phyloP scores from a whole-genome alignment of 1,140 invertebrate genomes.

The Rhopalosiphum padi region DNA sequence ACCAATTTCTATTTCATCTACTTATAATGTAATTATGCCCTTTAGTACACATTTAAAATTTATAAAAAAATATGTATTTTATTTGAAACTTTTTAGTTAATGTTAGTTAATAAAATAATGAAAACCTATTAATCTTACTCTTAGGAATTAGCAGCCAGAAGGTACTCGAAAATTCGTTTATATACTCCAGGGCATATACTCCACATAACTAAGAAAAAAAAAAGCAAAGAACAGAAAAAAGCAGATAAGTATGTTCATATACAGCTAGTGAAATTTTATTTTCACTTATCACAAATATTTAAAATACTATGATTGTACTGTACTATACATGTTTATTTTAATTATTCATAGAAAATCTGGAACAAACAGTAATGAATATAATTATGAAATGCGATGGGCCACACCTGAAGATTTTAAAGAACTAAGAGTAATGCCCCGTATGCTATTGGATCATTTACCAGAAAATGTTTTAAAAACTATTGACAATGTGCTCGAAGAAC shows the following conservation, averaged over 20 bases:
- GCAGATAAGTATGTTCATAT: conserved; percentile 59
- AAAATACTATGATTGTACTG: not conserved
- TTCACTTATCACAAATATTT: not conserved
- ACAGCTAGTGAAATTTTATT: not conserved
- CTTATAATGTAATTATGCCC: conserved; percentile 21
- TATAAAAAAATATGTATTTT: not conserved
- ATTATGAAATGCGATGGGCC: conserved; percentile 78
- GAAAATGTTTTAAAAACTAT: conserved; percentile 75
- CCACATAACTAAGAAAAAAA: conserved; percentile 68
- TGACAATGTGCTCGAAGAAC: conserved; percentile 69
- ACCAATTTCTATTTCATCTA: conserved; percentile 28
- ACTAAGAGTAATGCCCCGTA: conserved; percentile 76
- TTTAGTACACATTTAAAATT: not conserved
- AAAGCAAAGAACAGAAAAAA: conserved; percentile 72
- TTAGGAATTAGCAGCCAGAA: conserved; percentile 71
- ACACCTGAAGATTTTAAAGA: conserved; percentile 78
- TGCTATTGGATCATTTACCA: conserved; percentile 78
- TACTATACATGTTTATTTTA: not conserved
- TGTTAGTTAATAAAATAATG: not conserved
- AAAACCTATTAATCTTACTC: conserved; percentile 57
- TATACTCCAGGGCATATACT: conserved; percentile 77
- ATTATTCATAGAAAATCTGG: conserved; percentile 66
- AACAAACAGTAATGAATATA: conserved; percentile 63
- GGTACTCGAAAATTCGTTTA: conserved; percentile 73
- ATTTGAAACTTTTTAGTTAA: not conserved